Base-by-base conservation (phyloP, 2,888 invertebrate species). In the Agrochola lota region DNA sequence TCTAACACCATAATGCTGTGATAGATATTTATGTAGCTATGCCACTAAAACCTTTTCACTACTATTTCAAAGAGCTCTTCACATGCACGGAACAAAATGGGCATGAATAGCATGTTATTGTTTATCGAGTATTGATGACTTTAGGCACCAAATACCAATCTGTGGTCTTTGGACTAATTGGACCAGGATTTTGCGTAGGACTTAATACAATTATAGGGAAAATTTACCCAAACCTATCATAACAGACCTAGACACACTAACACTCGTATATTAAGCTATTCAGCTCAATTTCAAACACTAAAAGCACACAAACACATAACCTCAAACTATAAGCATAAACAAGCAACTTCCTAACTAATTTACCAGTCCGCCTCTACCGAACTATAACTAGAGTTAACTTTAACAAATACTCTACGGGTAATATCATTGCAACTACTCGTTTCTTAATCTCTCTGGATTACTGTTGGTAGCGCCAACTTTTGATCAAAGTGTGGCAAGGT, bases 401-500 rank as follows among this genome's bases (percentile, higher is more conserved):
- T 23, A 75, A 86, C 80, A 75, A 86, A 79, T 75, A 75, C 60
- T 67, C n/a, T 75, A 49, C 49, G 49, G 17, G 49, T 49, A 57
- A 73, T 72, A 73, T 79, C 55, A 84, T 83, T 74, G 46, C 84
- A 63, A 43, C 35, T 77, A 72, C 66, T 77, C 71, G 68, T 84
- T 85, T 87, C 77, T 74, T 88, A 70, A 88, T 86, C 81, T 78
- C 78, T 30, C 60, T 57, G 79, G 87, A 84, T 88, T 81, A 86
- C 66, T 66, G 77, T 66, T 46, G 62, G 77, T 66, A 74, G 69
- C 49, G 55, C 64, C 78, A 87, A 88, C 81, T 87, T 89, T 88
- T 81, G 90, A 89, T 91, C 89, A 91, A 91, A 90, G 84, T 71
- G 68, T 80, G 71, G 83, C 68, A 83, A 81, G 81, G 82, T 84